phyloP scores from a whole-genome alignment of 2,888 invertebrate species.

The Xylophagus ater region DNA sequence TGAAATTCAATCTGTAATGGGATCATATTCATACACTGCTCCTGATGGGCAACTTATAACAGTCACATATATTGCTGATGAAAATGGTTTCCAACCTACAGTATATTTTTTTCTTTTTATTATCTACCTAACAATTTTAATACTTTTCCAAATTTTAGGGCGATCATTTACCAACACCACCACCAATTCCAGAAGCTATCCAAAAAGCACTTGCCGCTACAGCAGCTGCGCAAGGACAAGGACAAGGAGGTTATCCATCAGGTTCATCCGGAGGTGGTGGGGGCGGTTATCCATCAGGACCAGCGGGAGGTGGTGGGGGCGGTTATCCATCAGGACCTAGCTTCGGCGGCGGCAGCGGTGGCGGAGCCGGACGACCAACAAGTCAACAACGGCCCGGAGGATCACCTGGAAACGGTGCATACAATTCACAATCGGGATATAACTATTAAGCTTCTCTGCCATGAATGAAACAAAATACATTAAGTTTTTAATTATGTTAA shows the following conservation, averaged over 20 bases:
- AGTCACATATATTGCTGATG: conserved; percentile 54
- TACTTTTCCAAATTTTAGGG: too few species aligned
- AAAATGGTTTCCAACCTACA: conserved; percentile 53
- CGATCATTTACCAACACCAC: conserved; percentile 49
- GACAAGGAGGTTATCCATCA: conserved; percentile 6
- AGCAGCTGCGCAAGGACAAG: conserved; percentile 36
- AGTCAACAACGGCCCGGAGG: neutral
- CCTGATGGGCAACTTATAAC: conserved; percentile 47
- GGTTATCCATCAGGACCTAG: conserved; percentile 19
- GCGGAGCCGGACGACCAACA: conserved; percentile 13
- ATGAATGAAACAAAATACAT: neutral
- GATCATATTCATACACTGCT: conserved; percentile 52
- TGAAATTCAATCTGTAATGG: conserved; percentile 47
- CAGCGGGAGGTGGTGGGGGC: conserved; percentile 20
- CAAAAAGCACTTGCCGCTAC: conserved; percentile 45
- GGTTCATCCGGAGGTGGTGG: conserved; percentile 19
- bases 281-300: conserved; percentile 22
- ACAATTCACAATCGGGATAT: conserved; percentile 40
- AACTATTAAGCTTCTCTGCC: conserved; percentile 32
- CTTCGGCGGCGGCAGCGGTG: conserved; percentile 21
- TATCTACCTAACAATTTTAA: too few species aligned
- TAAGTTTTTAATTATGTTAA: conserved; percentile 2
- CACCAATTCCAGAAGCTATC: conserved; percentile 55
- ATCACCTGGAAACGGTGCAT: conserved; percentile 37
- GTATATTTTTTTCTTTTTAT: too few species aligned